Percentiles rank a stretch among this genome's conserved stretches.
phyloP scores from a whole-genome alignment of 2,797 vertebrate genomes.

The Pseudotriccus pelzelni region DNA sequence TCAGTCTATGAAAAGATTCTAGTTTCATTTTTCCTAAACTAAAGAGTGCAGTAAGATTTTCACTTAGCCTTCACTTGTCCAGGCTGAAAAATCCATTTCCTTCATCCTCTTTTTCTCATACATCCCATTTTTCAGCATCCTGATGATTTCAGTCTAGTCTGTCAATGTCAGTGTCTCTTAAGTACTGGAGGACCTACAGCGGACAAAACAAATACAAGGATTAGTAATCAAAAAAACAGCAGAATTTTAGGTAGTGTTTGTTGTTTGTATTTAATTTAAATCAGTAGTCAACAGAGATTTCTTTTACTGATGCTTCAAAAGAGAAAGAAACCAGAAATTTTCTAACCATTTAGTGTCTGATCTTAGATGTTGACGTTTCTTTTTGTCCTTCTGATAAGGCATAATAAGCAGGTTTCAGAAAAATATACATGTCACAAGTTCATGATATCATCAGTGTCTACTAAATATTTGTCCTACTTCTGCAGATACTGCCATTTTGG shows the following conservation, averaged over 20 bases:
- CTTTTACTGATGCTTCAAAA: background rate
- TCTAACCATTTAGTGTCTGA: background rate
- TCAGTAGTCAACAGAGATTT: background rate
- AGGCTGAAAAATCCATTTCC: background rate
- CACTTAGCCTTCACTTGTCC: background rate
- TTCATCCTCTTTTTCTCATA: background rate
- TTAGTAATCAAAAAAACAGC: rapidly evolving
- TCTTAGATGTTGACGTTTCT: background rate
- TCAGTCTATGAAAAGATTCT: background rate
- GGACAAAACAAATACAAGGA: background rate
- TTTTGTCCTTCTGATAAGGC: background rate
- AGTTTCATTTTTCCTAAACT: background rate
- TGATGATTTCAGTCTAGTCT: background rate
- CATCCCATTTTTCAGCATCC: background rate
- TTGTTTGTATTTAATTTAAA: background rate
- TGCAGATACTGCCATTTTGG: background rate
- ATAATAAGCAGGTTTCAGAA: background rate
- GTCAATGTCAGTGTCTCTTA: background rate
- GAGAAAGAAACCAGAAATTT: background rate
- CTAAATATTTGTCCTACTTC: background rate
- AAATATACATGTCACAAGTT: background rate
- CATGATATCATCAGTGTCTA: background rate
- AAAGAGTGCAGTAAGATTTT: background rate
- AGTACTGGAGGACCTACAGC: background rate
- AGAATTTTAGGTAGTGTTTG: background rate